A percentile compares a stretch with the other conserved stretches of the same genome.
These are phyloP conservation scores for Falco rusticolus DNA, from an alignment of 2,797 vertebrate species.

Conservation along the genomic window DNA sequence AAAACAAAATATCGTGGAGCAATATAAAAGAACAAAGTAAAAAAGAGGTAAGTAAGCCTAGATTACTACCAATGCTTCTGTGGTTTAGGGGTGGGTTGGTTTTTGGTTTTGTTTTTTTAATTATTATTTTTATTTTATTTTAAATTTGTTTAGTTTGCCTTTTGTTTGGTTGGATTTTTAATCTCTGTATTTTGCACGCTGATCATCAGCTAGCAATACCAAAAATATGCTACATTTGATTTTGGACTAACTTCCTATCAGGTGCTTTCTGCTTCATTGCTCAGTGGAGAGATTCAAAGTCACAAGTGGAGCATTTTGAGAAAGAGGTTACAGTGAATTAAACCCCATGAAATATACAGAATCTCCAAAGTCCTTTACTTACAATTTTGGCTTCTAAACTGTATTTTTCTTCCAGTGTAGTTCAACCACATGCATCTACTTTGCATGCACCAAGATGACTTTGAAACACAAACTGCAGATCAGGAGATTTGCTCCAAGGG, in stretches of 20 bases:
- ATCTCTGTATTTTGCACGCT: not conserved
- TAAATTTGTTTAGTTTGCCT: not conserved
- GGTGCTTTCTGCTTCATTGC: not conserved
- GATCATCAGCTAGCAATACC: not conserved
- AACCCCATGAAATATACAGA: not conserved
- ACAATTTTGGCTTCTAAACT: not conserved
- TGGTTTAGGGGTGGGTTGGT: not conserved
- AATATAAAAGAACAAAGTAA: not conserved
- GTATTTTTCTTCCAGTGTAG: not conserved
- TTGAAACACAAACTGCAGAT: not conserved
- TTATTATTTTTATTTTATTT: too few relatives aligned
- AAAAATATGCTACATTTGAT: not conserved
- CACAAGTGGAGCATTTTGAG: not conserved
- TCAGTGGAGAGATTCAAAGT: not conserved
- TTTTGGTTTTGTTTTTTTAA: not conserved
- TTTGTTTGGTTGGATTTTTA: not conserved
- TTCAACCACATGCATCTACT: not conserved
- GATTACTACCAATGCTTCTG: accelerated
- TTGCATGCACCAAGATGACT: not conserved
- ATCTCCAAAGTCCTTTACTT: not conserved
- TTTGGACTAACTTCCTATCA: not conserved
- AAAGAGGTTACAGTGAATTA: not conserved
- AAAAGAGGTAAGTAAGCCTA: not conserved
- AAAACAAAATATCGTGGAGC: not conserved
- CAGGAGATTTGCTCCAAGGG: not conserved